Percentiles rank a stretch among this genome's conserved stretches.
Conservation (phyloP, 1,140 invertebrate genomes). For the Acyrthosiphon pisum region DNA sequence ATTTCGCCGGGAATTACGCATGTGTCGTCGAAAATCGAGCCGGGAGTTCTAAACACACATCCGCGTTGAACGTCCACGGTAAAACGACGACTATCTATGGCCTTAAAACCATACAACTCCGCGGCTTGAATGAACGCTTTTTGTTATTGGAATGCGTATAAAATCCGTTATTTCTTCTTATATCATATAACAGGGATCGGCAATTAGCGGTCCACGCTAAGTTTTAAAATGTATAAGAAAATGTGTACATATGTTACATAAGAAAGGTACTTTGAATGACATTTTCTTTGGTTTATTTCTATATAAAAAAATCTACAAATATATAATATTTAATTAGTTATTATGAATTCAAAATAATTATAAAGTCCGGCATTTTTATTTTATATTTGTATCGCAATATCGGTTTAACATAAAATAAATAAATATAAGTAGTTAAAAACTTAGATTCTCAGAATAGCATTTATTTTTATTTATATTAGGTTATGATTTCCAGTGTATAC, state of each 20-base stretch:
- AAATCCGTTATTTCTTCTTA: neutral
- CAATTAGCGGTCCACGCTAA: neutral
- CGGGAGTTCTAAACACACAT: slow-evolving; percentile 63
- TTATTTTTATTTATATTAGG: neutral
- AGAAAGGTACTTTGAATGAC: neutral
- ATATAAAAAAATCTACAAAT: neutral
- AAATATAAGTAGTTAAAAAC: neutral
- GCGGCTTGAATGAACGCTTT: neutral
- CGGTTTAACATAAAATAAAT: neutral
- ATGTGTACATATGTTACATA: neutral
- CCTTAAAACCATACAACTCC: slow-evolving; percentile 61
- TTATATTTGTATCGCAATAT: neutral
- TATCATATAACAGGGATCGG: neutral
- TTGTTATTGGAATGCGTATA: slow-evolving; percentile 25
- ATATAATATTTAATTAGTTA: neutral
- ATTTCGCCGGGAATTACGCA: slow-evolving; percentile 66
- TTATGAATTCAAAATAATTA: neutral
- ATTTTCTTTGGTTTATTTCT: neutral
- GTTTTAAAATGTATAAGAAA: neutral
- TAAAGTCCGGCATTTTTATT: neutral
- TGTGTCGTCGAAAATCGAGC: slow-evolving; percentile 65
- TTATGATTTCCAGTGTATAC: neutral
- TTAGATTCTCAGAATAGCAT: neutral
- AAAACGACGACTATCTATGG: slow-evolving; percentile 53
- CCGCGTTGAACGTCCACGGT: slow-evolving; percentile 63